These are phyloP conservation scores for Rotaria socialis DNA, from an alignment of 2,888 invertebrate genomes.

Conservation along the genomic window DNA sequence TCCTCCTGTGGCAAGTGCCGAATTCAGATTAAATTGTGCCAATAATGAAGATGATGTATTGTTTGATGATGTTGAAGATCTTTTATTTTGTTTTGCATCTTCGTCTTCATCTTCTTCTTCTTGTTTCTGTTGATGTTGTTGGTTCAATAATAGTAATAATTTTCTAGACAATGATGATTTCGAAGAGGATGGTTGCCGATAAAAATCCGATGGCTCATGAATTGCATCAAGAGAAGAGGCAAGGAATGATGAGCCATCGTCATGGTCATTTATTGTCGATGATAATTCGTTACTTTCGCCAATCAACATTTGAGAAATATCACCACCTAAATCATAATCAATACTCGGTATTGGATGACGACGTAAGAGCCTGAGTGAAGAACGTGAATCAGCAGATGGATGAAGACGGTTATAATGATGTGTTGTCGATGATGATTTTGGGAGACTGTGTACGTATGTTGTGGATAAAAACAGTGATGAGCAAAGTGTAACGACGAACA, in stretches of 20 bases:
- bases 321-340: conserved; percentile 28
- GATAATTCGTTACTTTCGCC: neutral
- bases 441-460: neutral
- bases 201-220: neutral
- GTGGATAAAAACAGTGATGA: neutral
- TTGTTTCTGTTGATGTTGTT: neutral
- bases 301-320: neutral
- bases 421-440: neutral
- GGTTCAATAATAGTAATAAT: neutral
- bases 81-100: neutral
- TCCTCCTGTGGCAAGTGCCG: neutral
- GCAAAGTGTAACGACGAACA: neutral
- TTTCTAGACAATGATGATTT: neutral
- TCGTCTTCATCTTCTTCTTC: neutral
- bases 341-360: neutral
- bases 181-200: neutral
- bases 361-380: neutral
- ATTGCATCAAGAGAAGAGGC: neutral
- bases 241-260: neutral
- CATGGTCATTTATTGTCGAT: neutral
- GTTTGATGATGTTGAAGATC: neutral
- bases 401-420: neutral
- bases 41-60: neutral
- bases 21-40: neutral
- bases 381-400: neutral